These are phyloP conservation scores for Eucera pruinosa DNA, from an alignment of 2,888 invertebrate species.

Conservation along the genomic window DNA sequence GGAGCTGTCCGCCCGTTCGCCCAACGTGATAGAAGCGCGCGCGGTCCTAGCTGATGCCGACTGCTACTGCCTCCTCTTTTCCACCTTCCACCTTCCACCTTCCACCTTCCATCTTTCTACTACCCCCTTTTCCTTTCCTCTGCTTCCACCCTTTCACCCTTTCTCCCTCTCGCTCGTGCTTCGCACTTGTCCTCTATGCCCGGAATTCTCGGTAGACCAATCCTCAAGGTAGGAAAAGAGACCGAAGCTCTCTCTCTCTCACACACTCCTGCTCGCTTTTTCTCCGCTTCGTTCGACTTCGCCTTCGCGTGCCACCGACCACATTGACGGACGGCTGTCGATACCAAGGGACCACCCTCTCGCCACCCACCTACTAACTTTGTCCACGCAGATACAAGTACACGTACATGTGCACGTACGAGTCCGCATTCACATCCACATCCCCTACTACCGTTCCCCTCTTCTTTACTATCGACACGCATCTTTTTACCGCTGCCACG, in stretches of 20 bases:
- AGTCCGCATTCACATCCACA: too few relatives aligned
- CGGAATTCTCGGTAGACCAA: slow-evolving; percentile 47
- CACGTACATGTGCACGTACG: too few relatives aligned
- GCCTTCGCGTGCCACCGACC: slow-evolving; percentile 58
- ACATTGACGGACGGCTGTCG: slow-evolving; percentile 73
- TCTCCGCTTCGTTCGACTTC: slow-evolving; percentile 37
- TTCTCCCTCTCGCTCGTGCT: slow-evolving; percentile 10
- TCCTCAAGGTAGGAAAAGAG: slow-evolving; percentile 22
- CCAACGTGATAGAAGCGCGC: slow-evolving; percentile 83
- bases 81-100: slow-evolving; percentile 54
- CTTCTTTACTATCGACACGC: too few relatives aligned
- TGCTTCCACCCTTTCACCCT: slow-evolving; percentile 44
- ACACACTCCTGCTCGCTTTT: slow-evolving; percentile 11
- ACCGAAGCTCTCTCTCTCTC: slow-evolving; percentile 13
- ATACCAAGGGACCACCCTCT: slow-evolving; percentile 64
- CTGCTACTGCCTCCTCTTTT: slow-evolving; percentile 66
- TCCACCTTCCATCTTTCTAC: slow-evolving; percentile 45
- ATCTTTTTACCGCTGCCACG: too few relatives aligned
- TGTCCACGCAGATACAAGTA: too few relatives aligned
- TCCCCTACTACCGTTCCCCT: not conserved
- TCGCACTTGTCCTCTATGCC: slow-evolving; percentile 35
- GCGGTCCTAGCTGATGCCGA: slow-evolving; percentile 80
- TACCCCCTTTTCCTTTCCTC: slow-evolving; percentile 43
- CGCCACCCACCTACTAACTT: slow-evolving; percentile 5
- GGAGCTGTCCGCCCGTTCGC: slow-evolving; percentile 84